These are phyloP conservation scores for Chaetorhynchus papuensis DNA, from an alignment of 2,113 vertebrate species.

Conservation along the genomic window DNA sequence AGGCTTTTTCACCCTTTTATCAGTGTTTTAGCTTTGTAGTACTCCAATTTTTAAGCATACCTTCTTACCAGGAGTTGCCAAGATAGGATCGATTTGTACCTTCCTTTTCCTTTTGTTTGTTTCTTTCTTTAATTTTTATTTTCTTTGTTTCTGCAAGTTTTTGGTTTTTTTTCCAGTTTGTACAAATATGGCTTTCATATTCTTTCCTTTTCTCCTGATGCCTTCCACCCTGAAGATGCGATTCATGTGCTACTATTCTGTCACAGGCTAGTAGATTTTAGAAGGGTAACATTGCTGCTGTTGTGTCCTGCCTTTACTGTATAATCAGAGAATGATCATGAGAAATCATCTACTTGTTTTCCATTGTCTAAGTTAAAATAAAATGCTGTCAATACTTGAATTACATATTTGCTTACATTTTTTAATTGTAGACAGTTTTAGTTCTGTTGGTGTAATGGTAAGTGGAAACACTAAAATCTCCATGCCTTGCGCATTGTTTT, in stretches of 20 bases:
- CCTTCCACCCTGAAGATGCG: background rate
- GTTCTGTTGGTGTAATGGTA: background rate
- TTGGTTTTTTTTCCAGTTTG: background rate
- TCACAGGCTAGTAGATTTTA: background rate
- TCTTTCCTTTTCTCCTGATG: background rate
- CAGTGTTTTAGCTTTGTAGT: background rate
- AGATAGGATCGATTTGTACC: fast-evolving
- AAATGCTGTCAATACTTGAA: background rate
- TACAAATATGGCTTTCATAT: background rate
- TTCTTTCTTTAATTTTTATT: background rate
- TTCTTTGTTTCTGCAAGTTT: background rate
- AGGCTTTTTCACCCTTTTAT: background rate
- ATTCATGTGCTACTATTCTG: background rate
- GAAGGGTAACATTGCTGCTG: background rate
- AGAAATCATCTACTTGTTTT: background rate
- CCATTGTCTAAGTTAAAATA: background rate
- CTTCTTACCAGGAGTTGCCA: background rate
- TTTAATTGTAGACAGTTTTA: background rate
- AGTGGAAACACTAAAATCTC: background rate
- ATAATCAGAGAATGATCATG: background rate
- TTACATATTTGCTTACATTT: background rate
- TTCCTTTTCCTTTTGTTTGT: background rate
- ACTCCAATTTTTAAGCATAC: background rate
- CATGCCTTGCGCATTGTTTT: background rate
- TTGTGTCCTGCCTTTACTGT: background rate